Evolutionary conservation across 2,888 invertebrate genomes (phyloP).

Genomic region (Leptinotarsa tumamoca): DNA sequence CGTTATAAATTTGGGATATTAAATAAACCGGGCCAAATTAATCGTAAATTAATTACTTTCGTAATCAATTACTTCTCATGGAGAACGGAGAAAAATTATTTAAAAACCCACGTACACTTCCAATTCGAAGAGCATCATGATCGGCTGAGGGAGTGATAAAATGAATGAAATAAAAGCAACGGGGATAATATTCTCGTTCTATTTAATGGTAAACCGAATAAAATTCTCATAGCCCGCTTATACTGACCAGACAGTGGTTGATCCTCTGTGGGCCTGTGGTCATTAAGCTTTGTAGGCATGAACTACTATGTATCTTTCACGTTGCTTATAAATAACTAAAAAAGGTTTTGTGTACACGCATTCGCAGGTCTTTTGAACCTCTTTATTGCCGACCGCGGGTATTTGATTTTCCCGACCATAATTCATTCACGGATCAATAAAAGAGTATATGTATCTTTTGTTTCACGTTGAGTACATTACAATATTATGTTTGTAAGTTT

Average conservation of each 20-base stretch:
- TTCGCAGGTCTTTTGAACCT: constrained; percentile 8
- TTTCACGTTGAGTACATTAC: not conserved
- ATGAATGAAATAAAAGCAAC: constrained; percentile 17
- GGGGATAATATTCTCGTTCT: constrained; percentile 18
- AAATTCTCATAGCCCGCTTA: constrained; percentile 33
- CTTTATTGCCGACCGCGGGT: constrained; percentile 7
- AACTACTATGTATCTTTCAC: constrained; percentile 37
- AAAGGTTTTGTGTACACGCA: constrained; percentile 22
- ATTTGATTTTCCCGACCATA: constrained; percentile 10
- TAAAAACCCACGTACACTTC: not conserved
- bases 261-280: constrained; percentile 39
- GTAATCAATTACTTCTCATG: not conserved
- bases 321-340: constrained; percentile 35
- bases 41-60: not conserved
- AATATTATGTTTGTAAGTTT: not conserved
- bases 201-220: constrained; percentile 30
- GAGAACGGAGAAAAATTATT: not conserved
- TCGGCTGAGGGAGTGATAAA: constrained; percentile 3
- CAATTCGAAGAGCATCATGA: not conserved
- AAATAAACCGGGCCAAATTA: not conserved
- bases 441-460: not conserved
- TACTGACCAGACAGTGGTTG: constrained; percentile 36
- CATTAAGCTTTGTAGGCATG: constrained; percentile 40
- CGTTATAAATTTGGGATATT: too few species aligned
- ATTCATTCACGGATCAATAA: constrained; percentile 4